Evolutionary conservation across 2,797 vertebrate genomes (phyloP), one percentile per base, ranked within the genome.

Genomic region (Myoxocephalus aenaeus): DNA sequence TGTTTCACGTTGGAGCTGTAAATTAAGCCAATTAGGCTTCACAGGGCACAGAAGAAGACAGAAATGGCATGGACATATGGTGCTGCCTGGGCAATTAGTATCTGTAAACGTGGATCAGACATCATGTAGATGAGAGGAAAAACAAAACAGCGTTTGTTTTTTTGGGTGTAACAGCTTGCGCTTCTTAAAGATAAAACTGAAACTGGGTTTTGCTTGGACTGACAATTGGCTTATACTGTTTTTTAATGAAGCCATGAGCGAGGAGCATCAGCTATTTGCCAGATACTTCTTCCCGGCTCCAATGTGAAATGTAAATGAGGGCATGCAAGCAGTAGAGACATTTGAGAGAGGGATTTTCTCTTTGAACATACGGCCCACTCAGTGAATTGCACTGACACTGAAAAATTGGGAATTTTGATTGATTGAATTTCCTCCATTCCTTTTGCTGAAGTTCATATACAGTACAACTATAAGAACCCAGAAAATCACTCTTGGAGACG

Each of bases 381-480:
- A 77, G 85, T 89, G 90, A 89, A 93, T 93, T 94, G 90, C 87
- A 91, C 85, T 87, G 93, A 90, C 94, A 92, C 81, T 76, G 83
- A 92, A 92, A 93, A 94, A 95, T 90, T 89, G 87, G 89, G 86
- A 89, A 86, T 89, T 94, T 92, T 94, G 92, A 95, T 92, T 94
- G 94, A 94, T 92, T 92, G 89, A 92, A 92, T 92, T 90, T 92
- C 73, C 77, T 85, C 89, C 89, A 82, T 89, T 87, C 77, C 82
- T 90, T 90, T 89, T 84, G 77, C 91, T 66, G 78, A 86, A 91
- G 90, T 93, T 92, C 90, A 87, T 85, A 89, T 84, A 57, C 54
- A 57, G 89, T 84, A 57, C 54, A 57, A 82, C 83, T 88, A 85
- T 87, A 85, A 92, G 84, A 85, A 90, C 77, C 50, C 65, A 54